Base-by-base conservation (phyloP, 2,888 invertebrate species). In the Phortica magna region DNA sequence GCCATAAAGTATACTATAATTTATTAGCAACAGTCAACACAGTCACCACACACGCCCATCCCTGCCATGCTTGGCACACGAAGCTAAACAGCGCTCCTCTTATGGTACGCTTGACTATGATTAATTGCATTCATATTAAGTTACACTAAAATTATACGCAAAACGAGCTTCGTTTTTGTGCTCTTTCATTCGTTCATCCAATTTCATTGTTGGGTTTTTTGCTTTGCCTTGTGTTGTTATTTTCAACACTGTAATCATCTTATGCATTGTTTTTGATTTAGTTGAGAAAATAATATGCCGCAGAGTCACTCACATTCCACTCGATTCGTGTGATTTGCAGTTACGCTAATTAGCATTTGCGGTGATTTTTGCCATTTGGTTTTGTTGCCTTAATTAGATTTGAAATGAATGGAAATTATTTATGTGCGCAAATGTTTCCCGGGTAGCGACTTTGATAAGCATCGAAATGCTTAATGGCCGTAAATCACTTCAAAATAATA, bases 51-150 rank as follows among this genome's bases (percentile, higher is more conserved):
- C 22, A 42, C 68, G 17, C 41, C 43, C 22, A 48, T 61, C 4
- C 10, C 7, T n/a, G 17, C n/a, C 14, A 61, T 19, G 61, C 61
- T 22, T 19, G 10, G 17, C 22, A 73, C 61, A 14, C 53, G 53
- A 42, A 42, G 53, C 12, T 7, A 68, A 22, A 75, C 75, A 67
- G 7, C 22, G n/a, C 22, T 61, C 61, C 74, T 19, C 71, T 73
- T n/a, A 48, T 67, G 75, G 17, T 80, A 76, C 73, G 80, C 80
- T 22, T 19, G 61, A 80, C 83, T 82, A 86, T 85, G 87, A 85
- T 86, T 87, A 86, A 86, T 86, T 85, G 85, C 83, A 81, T 84
- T 88, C 85, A 87, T 85, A 86, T 86, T 86, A 88, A 88, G 87
- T 86, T 86, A 82, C 85, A 88, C 81, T 77, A 76, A 70, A 77